These are phyloP conservation scores for Taxidea taxus DNA, from an alignment of 2,113 vertebrate species.

Conservation along the genomic window DNA sequence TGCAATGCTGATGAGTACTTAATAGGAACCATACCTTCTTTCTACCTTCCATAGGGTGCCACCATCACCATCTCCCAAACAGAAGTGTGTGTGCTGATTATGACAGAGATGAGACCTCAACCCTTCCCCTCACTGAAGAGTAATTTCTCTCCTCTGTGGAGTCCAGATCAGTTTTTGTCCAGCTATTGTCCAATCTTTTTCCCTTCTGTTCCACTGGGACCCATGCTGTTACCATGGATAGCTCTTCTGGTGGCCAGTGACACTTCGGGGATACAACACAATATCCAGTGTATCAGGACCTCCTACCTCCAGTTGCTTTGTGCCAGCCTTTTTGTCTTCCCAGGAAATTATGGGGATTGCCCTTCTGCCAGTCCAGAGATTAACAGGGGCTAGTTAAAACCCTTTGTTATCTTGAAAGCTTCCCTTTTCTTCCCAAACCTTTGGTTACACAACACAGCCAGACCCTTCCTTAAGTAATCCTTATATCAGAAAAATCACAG, in stretches of 20 bases:
- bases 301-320: slow-evolving; percentile 16
- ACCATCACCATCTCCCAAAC: not conserved
- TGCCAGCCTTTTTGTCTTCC: not conserved
- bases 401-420: not conserved
- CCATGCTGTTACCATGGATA: slow-evolving; percentile 33
- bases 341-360: not conserved
- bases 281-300: not conserved
- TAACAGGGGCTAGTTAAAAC: slow-evolving; percentile 27
- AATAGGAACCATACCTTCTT: not conserved
- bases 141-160: slow-evolving; percentile 16
- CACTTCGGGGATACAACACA: not conserved
- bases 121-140: not conserved
- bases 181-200: not conserved
- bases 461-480: not conserved
- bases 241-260: not conserved
- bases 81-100: not conserved
- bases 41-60: not conserved
- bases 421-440: slow-evolving; percentile 44
- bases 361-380: slow-evolving; percentile 39
- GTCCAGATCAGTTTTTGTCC: not conserved
- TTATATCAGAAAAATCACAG: slow-evolving; percentile 47
- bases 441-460: not conserved
- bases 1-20: not conserved
- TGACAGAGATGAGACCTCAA: not conserved
- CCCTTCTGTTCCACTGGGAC: not conserved